Evolutionary conservation across 64 coral and sea anemone species (phyloP), one percentile per base, ranked within the genome.

Genomic region (Dendrophyllia cribrosa): DNA sequence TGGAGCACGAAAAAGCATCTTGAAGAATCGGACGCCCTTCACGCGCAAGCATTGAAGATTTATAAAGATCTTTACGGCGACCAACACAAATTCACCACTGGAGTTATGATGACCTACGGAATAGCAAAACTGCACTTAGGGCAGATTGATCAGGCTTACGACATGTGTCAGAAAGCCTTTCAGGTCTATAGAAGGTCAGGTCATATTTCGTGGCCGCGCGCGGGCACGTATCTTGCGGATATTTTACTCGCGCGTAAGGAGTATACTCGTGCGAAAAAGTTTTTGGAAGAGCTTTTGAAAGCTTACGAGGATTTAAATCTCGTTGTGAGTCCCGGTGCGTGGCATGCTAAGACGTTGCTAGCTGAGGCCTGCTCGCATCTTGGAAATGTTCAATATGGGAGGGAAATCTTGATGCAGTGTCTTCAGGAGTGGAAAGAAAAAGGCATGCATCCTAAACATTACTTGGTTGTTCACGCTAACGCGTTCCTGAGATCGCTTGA

Each of bases 131-230:
- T 76, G 21, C 81, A 93, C 46, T 62, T 63, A 34, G 86, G 91
- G 62, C 71, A 89, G 21, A 13, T 93, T 47, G 95, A 89, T 26
- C 17, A 78, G 23, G 95, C 91, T 8, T 66, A 86, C 20, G 73
- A 71, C 6, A 74, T 78, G 72, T 96, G 95, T 23, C 53, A 72
- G 49, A 75, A 79, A 49, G 95, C 95, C 46, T 78, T 96, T 3
- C 43, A 91, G 7, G 81, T 96, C 7, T 96, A 96, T 17, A 86
- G 95, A 72, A 71, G 60, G 7, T 85, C 95, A 9, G 87, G 87
- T 0, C 95, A 96, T 66, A 90, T 93, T 73, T 80, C 95, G 66
- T 96, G 91, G 91, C 95, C 95, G 6, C 95, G 95, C 16, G 95
- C 87, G 43, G 79, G 86, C 44, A 96, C 95, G 25, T 90, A 44